Percentiles rank a stretch among this genome's conserved stretches.
These are phyloP conservation scores for Scelioninae gen. 2 DNA, from an alignment of 2,888 invertebrate genomes.

Conservation along the genomic window DNA sequence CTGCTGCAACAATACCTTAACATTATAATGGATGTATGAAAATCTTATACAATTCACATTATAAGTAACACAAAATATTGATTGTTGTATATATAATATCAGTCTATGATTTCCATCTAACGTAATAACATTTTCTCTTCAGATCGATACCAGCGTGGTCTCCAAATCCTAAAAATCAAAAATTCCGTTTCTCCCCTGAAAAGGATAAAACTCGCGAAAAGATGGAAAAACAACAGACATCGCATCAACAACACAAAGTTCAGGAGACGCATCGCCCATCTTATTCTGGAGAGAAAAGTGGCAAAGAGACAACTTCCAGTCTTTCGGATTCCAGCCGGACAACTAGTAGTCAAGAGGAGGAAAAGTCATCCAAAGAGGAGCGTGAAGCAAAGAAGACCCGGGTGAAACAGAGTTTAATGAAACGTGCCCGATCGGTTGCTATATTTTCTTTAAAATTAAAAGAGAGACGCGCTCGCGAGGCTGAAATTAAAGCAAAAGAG, in stretches of 20 bases:
- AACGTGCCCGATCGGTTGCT: constrained; percentile 89
- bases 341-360: constrained; percentile 78
- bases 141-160: constrained; percentile 79
- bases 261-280: constrained; percentile 65
- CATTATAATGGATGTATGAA: too few species aligned
- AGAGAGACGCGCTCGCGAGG: constrained; percentile 86
- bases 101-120: too few species aligned
- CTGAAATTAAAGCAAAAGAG: constrained; percentile 81
- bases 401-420: constrained; percentile 85
- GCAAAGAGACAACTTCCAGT: constrained; percentile 67
- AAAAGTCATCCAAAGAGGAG: constrained; percentile 68
- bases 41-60: too few species aligned
- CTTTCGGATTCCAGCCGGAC: constrained; percentile 78
- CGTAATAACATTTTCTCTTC: too few species aligned
- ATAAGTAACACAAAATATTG: too few species aligned
- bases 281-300: constrained; percentile 59
- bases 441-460: constrained; percentile 89
- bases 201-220: constrained; percentile 70
- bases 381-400: constrained; percentile 75
- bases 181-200: constrained; percentile 74
- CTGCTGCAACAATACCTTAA: too few species aligned
- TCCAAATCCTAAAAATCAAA: constrained; percentile 71
- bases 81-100: too few species aligned
- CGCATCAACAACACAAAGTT: constrained; percentile 62
- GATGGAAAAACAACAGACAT: constrained; percentile 67